Conservation (phyloP, 2,888 invertebrate genomes). For the Eupithecia vulgata region DNA sequence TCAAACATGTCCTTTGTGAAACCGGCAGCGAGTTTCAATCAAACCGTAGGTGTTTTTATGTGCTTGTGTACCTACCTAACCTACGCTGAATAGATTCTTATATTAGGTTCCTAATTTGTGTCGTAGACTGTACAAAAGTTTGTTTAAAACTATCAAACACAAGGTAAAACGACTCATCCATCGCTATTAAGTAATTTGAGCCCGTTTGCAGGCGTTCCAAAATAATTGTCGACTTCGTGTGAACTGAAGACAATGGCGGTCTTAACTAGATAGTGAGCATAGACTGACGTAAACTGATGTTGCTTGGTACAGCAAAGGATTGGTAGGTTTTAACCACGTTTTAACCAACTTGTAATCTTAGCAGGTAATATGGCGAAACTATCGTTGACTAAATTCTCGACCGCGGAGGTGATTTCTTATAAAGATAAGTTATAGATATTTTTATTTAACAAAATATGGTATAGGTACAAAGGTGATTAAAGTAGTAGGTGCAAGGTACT, state of each 20-base stretch:
- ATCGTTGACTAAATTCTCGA: neutral
- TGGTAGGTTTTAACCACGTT: constrained; percentile 1
- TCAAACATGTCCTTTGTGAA: too few relatives aligned
- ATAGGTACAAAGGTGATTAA: too few relatives aligned
- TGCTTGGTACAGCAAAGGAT: neutral
- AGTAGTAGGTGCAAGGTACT: too few relatives aligned
- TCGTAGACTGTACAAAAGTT: neutral
- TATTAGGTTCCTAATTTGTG: neutral
- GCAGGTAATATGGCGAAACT: neutral
- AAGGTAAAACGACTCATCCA: neutral
- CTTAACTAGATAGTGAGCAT: constrained; percentile 7
- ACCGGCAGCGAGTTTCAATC: too few relatives aligned
- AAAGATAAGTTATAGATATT: too few relatives aligned
- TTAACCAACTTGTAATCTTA: neutral
- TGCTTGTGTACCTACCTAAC: too few relatives aligned
- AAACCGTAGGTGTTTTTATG: too few relatives aligned
- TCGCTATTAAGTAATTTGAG: constrained; percentile 35
- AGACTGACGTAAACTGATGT: constrained; percentile 3
- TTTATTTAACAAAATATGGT: too few relatives aligned
- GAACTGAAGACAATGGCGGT: constrained; percentile 21
- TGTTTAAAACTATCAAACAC: constrained; percentile 6
- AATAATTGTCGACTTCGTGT: constrained; percentile 30
- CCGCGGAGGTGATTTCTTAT: neutral
- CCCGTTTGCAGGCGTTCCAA: constrained; percentile 24
- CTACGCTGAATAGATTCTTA: too few relatives aligned